Base-by-base conservation (phyloP, 2,888 invertebrate species). In the Neoaliturus tenellus region DNA sequence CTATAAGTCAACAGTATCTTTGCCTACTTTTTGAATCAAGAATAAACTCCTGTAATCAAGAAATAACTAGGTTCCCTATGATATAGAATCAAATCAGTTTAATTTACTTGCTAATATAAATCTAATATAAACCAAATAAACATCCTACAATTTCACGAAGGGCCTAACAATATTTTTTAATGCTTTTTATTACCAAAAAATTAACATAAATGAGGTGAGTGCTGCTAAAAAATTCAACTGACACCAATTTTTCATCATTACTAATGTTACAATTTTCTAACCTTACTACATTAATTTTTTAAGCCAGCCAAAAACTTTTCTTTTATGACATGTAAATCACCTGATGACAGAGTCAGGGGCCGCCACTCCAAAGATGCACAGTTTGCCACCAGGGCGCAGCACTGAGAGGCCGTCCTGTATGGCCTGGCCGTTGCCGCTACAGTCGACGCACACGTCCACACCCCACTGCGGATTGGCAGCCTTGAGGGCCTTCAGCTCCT, bases 381-480 rank as follows among this genome's bases (percentile, higher is more conserved):
- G 92, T 86, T 93, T 94, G 0, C 95, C 95, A 0, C 95, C 95
- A 0, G 90, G 90, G 10, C 90, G 90, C 84, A 95, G 85, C 48
- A 94, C 90, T 35, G 92, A 90, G 80, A 95, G 90, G 2, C 91
- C 93, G 0, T 92, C 91, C 88, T 95, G 94, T 90, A 95, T 93
- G 0, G 95, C 95, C 83, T 93, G 93, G 0, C 93, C 94, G 12
- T 92, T 94, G 89, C 95, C 95, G 88, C 95, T 95, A 88, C 95
- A 95, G 86, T 95, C 95, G 20, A 95, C 91, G 12, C 94, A 93
- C 62, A 95, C 90, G 87, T 95, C 94, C 87, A 93, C 95, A 0
- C 91, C 87, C 67, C 89, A 89, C 0, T 91, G 90, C 17, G 92
- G 86, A 58, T 89, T 89, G 0, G 91, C 89, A 17, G 92, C 91